Base-by-base conservation (phyloP, 2,797 vertebrate genomes). In the Brachyrhaphis roseni region DNA sequence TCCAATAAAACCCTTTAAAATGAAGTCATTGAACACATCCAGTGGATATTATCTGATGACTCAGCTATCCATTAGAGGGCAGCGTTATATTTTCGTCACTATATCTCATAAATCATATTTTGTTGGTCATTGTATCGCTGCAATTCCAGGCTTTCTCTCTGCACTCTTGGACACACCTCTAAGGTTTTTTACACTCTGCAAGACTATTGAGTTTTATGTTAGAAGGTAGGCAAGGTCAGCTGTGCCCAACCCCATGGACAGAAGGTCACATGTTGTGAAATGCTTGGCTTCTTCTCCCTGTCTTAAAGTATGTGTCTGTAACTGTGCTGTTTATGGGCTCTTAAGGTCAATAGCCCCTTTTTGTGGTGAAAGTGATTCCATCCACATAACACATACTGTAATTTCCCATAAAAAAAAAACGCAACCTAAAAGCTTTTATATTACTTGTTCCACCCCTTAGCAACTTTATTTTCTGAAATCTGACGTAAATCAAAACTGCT, bases 221-320 rank as follows among this genome's bases (percentile, higher is more conserved):
- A 82, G 86, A 90, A 87, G 93, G 93, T 90, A 91, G 82, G 82
- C 84, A 88, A 91, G 93, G 93, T 95, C 93, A 93, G 89, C 83
- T 94, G 88, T 86, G 93, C 83, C 85, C 28, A 84, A 94, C 92
- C 91, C 92, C 87, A 92, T 92, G 90, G 94, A 93, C 91, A 94
- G 88, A 80, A 78, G 77, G 87, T 88, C 87, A 86, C 73, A 76
- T 47, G 36, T 36, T 36, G 16, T 73, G 34, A 64, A 76, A 81
- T 79, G 84, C 83, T 89, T 83, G 72, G 82, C 74, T 83, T 73
- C 83, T 47, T 72, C 73, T 62, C 71, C 62, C 36, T 76, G 70
- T 85, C 76, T 79, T 53, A 62, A 68, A 68, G 71, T 74, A 59
- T 53, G 74, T 41, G 68, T 55, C 16, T 36, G 74, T 71, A 70